Base-by-base conservation (phyloP, 2,797 vertebrate genomes). In the Macroramphosus scolopax region DNA sequence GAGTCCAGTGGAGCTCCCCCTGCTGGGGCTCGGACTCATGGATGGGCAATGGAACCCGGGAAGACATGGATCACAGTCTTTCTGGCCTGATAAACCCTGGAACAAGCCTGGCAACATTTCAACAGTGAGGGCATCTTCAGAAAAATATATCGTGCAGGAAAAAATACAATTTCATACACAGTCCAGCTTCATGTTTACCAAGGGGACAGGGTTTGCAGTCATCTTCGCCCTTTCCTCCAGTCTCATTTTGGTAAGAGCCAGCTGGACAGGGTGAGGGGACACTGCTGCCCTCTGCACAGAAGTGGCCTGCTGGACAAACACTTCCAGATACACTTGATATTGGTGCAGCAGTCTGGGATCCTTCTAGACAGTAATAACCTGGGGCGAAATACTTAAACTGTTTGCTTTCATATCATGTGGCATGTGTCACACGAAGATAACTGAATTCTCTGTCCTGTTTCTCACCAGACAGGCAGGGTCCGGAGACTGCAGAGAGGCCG, bases 221-320 rank as follows among this genome's bases (percentile, higher is more conserved):
- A 0, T 89, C 85, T 5, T 3, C 72, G 42, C 59, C 63, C 54
- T 53, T 84, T 78, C 88, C 89, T 35, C 91, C 90, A 3, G 76
- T 35, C 3, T 81, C 54, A 45, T 91, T 84, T 30, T 75, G 81
- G 37, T 89, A 84, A 0, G 84, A 91, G 30, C 93, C 92, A 17
- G 72, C 3, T 1, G 91, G 91, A 26, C 94, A 96, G 0, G 85
- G 87, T 7, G 70, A 66, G 5, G 93, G 92, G 1, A 77, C 37
- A 14, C 77, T 74, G 66, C 84, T 93, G 24, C 91, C 92, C 17
- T 75, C 43, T 3, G 77, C 72, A 77, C 94, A 96, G 77, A 85
- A 93, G 57, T 91, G 87, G 3, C 93, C 93, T 5, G 79, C 60
- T 12, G 90, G 91, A 72, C 94, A 96, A 52, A 88, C 11, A 10